Percentiles rank a stretch among this genome's conserved stretches.
Evolutionary conservation across 2,113 vertebrate species (phyloP).

Genomic region (Centropus bengalensis): DNA sequence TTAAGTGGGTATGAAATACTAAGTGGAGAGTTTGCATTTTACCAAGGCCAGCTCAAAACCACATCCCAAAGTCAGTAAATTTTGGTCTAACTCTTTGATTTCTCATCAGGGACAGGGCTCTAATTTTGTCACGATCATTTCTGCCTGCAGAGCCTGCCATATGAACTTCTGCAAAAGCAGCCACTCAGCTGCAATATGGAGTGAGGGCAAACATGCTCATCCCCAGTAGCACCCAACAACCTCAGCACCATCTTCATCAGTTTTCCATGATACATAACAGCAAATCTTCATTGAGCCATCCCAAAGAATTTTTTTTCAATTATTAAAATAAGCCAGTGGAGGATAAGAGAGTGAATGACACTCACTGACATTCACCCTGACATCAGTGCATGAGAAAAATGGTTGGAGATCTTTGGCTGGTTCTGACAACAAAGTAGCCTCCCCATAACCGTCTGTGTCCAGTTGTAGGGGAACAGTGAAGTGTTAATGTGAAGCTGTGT

Average conservation of each 20-base stretch:
- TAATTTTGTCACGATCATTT: not conserved
- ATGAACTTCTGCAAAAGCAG: not conserved
- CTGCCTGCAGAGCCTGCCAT: not conserved
- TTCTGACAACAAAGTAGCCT: not conserved
- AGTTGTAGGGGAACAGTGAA: not conserved
- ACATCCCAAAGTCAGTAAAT: not conserved
- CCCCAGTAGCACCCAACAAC: not conserved
- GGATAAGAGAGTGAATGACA: not conserved
- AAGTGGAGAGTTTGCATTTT: not conserved
- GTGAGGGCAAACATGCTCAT: not conserved
- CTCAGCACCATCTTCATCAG: not conserved
- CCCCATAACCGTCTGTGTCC: not conserved
- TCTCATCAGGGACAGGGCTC: not conserved
- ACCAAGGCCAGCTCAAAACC: not conserved
- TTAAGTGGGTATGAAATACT: not conserved
- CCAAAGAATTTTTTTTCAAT: not conserved
- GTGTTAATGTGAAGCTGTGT: not conserved
- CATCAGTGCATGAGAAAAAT: not conserved
- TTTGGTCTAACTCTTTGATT: not conserved
- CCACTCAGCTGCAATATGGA: rapidly evolving
- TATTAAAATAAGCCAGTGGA: not conserved
- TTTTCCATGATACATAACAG: not conserved
- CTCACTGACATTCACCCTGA: not conserved
- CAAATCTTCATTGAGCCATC: not conserved
- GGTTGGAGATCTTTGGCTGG: not conserved